These are phyloP conservation scores for Eremobia ochroleuca DNA, from an alignment of 2,888 invertebrate genomes.

Conservation along the genomic window DNA sequence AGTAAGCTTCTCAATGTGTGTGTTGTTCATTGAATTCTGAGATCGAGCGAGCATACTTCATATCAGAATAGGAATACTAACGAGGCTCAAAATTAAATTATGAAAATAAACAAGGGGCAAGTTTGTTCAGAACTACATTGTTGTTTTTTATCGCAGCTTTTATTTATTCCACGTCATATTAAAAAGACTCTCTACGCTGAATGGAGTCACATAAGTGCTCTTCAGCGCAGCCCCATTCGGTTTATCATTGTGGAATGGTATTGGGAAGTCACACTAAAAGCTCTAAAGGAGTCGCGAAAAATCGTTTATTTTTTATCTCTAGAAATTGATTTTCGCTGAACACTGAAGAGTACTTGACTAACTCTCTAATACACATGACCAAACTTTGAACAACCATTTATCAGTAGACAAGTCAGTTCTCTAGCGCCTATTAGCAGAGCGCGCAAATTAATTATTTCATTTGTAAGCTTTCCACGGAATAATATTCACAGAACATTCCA, in stretches of 20 bases:
- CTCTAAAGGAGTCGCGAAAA: constrained; percentile 67
- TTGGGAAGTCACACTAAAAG: constrained; percentile 72
- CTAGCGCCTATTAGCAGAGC: constrained; percentile 8
- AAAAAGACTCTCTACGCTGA: constrained; percentile 59
- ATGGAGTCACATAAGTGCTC: constrained; percentile 70
- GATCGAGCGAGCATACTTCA: constrained; percentile 8
- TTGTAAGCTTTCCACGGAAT: constrained; percentile 31
- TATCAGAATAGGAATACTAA: constrained; percentile 2
- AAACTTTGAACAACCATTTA: constrained; percentile 42
- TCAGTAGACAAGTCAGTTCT: constrained; percentile 27
- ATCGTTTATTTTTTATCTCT: constrained; percentile 69
- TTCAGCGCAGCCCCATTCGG: constrained; percentile 69
- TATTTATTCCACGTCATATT: constrained; percentile 53
- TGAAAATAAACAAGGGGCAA: constrained; percentile 3
- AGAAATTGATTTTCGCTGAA: constrained; percentile 58
- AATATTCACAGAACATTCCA: constrained; percentile 40
- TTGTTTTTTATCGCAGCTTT: constrained; percentile 41
- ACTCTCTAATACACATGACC: constrained; percentile 13
- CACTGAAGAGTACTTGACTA: constrained; percentile 26
- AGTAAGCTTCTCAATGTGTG: not conserved
- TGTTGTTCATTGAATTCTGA: constrained; percentile 5
- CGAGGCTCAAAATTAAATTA: constrained; percentile 9
- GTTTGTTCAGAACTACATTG: constrained; percentile 22
- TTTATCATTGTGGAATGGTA: constrained; percentile 69
- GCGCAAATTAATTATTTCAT: constrained; percentile 38